phyloP scores from a whole-genome alignment of 2,113 vertebrate species.

The Proteles cristata region DNA sequence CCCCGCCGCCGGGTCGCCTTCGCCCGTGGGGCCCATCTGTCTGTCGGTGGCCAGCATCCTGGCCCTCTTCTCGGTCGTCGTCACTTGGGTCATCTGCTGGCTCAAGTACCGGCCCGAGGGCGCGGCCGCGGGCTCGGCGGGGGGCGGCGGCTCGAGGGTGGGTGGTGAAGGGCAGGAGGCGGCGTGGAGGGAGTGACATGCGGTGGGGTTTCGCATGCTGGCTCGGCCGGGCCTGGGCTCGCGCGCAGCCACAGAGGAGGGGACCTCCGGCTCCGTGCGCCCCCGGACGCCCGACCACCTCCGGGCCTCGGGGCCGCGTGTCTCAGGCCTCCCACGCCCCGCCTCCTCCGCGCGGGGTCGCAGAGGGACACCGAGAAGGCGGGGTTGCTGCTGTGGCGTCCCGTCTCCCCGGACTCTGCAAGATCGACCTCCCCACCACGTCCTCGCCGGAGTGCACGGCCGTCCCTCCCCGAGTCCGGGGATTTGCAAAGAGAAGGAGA shows the following conservation, averaged over 20 bases:
- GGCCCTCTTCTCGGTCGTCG: conserved; percentile 95
- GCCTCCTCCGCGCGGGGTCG: not conserved
- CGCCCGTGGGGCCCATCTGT: conserved; percentile 94
- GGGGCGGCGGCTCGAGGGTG: too few relatives aligned
- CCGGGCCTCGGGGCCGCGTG: not conserved
- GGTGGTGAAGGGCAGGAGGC: too few relatives aligned
- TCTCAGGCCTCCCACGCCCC: not conserved
- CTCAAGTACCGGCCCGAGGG: conserved; percentile 94
- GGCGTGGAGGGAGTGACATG: too few relatives aligned
- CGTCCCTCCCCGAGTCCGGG: not conserved
- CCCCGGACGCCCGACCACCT: not conserved
- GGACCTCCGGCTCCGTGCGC: not conserved
- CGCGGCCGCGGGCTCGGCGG: conserved; percentile 78
- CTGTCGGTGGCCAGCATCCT: conserved; percentile 95
- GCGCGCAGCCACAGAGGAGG: too few relatives aligned
- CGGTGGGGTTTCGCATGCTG: too few relatives aligned
- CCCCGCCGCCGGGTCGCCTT: conserved; percentile 69
- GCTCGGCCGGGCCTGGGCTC: too few relatives aligned
- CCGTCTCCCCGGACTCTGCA: not conserved
- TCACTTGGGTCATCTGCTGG: conserved; percentile 97
- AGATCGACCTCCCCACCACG: not conserved
- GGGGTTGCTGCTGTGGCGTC: not conserved
- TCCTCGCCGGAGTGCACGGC: not conserved
- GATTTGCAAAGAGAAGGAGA: not conserved
- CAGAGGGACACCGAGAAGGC: not conserved